Conservation (phyloP, 2,113 vertebrate species). For the Onychorhynchus coronatus region DNA sequence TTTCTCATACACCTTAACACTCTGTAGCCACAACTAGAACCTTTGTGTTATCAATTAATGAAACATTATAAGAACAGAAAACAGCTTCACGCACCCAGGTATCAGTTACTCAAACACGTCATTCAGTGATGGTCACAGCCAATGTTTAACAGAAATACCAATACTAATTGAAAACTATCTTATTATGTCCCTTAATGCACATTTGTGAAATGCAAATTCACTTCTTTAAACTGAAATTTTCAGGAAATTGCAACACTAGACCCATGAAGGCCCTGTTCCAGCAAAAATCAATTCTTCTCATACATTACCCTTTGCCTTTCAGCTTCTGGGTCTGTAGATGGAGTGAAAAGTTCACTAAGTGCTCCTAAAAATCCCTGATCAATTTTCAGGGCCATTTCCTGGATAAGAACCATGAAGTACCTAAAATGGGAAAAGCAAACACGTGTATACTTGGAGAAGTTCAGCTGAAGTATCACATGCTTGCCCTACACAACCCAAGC, state of each 20-base stretch:
- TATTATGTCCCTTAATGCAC: neutral
- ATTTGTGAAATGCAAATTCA: neutral
- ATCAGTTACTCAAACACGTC: neutral
- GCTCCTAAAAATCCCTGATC: constrained; percentile 93
- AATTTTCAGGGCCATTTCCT: constrained; percentile 96
- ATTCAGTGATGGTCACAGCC: neutral
- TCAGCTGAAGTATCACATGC: neutral
- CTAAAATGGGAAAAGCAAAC: constrained; percentile 60
- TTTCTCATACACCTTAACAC: neutral
- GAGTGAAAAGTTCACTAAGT: constrained; percentile 80
- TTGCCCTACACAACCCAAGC: neutral
- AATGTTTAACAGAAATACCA: neutral
- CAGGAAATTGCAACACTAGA: neutral
- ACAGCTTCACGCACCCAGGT: neutral
- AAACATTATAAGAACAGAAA: neutral
- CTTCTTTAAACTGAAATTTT: neutral
- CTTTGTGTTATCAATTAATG: neutral
- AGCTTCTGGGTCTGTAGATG: constrained; percentile 74
- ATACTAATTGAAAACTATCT: neutral
- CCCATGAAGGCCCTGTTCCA: neutral
- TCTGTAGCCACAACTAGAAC: neutral
- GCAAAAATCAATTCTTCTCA: neutral
- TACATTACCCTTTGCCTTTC: constrained; percentile 81
- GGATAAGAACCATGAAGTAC: constrained; percentile 98
- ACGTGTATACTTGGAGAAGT: neutral